These are phyloP conservation scores for Rattus rattus DNA, from an alignment of 2,113 vertebrate genomes.

Conservation along the genomic window DNA sequence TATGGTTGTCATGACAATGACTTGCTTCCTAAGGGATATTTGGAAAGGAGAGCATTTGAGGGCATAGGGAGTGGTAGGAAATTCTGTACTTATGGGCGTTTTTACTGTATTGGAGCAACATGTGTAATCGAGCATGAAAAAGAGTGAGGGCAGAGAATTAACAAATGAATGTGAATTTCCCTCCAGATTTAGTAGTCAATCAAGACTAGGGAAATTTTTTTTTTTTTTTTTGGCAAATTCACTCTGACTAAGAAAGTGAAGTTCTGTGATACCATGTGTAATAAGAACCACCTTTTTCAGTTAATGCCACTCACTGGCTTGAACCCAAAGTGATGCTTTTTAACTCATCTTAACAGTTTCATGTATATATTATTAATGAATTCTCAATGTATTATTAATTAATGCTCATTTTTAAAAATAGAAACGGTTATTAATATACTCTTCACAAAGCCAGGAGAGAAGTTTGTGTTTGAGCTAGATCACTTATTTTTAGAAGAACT, in stretches of 20 bases:
- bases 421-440: slow-evolving; percentile 33
- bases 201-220: neutral
- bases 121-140: slow-evolving; percentile 47
- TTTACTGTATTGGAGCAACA: slow-evolving; percentile 37
- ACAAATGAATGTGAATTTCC: slow-evolving; percentile 45
- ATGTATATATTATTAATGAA: neutral
- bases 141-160: slow-evolving; percentile 45
- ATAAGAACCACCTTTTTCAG: slow-evolving; percentile 44
- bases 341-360: slow-evolving; percentile 18
- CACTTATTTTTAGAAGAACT: slow-evolving; percentile 29
- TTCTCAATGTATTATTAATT: slow-evolving; percentile 14
- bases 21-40: slow-evolving; percentile 59
- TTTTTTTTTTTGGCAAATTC: slow-evolving; percentile 43
- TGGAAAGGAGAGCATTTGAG: slow-evolving; percentile 50
- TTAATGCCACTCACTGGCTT: slow-evolving; percentile 48
- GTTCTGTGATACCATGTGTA: neutral
- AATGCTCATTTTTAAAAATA: slow-evolving; percentile 25
- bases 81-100: slow-evolving; percentile 10
- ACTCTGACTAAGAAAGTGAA: slow-evolving; percentile 3
- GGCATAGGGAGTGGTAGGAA: neutral
- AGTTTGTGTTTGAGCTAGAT: neutral
- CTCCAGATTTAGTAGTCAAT: slow-evolving; percentile 48
- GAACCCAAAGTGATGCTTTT: slow-evolving; percentile 25
- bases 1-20: slow-evolving; percentile 59
- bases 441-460: slow-evolving; percentile 20